Conservation (phyloP, 2,113 vertebrate genomes). For the Tragelaphus strepsiceros region DNA sequence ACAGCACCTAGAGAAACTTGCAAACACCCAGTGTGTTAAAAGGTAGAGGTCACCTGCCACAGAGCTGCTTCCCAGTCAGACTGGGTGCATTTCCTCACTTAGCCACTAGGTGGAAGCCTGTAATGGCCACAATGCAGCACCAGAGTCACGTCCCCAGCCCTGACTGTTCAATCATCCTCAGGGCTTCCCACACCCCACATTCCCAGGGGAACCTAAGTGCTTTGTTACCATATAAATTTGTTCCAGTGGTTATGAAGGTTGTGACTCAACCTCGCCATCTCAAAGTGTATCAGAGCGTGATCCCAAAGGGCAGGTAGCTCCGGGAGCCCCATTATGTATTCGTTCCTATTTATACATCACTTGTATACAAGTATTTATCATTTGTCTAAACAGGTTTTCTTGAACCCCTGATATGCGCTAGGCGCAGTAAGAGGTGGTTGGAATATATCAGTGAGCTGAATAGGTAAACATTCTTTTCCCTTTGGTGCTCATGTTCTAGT, state of each 20-base stretch:
- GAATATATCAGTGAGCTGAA: not conserved
- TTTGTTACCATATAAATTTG: not conserved
- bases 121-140: fast-evolving
- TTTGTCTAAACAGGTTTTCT: not conserved
- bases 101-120: slow-evolving; percentile 23
- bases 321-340: not conserved
- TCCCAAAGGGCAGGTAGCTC: too few relatives aligned
- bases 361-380: not conserved
- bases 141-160: too few relatives aligned
- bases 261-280: not conserved
- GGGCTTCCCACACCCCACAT: not conserved
- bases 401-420: not conserved
- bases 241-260: not conserved
- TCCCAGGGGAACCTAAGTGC: not conserved
- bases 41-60: fast-evolving
- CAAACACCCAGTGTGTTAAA: not conserved
- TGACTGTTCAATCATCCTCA: too few relatives aligned
- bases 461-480: not conserved
- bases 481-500: not conserved
- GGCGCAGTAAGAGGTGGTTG: not conserved
- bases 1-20: not conserved
- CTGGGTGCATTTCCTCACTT: not conserved
- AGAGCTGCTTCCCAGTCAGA: not conserved
- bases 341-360: not conserved
- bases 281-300: not conserved